Base-by-base conservation (phyloP, 2,888 invertebrate genomes). In the Ernsta delagoae region DNA sequence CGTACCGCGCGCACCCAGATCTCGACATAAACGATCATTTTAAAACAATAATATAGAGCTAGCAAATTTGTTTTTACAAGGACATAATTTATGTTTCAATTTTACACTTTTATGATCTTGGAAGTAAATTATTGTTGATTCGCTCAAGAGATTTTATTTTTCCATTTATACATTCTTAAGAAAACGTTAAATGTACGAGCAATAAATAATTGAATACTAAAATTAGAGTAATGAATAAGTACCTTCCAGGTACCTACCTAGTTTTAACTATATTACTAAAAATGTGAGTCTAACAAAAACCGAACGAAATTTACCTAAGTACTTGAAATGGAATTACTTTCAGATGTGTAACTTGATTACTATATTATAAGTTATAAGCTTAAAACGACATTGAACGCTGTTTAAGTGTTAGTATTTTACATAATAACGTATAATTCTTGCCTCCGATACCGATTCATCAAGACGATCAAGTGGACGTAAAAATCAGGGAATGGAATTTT, bases 1-100 rank as follows among this genome's bases (percentile, higher is more conserved):
- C 78, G 77, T 75, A 75, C 74, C 76, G 76, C 82, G 77, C 77
- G 74, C 78, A 71, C 56, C 56, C 56, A 67, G 64, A 71, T 70
- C 74, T 73, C 75, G 76, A 79, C 75, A 73, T 72, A 79, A 81
- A 79, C 77, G 61, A 61, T 70, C 71, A 63, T 71, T 68, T 70
- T 72, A 74, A 74, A 75, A 76, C 73, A 66, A 75, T 75, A 78
- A 75, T 43, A 53, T 41, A 41, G 9, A 41, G 41, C 8, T 53
- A 43, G 12, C 12, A 8, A 8, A 24, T 53, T 31, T 31, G 31
- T 31, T 31, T 53, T 53, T 16, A 31, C 9, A 31, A 31, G 53
- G 1, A 24, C 3, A 31, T 31, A 53, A 53, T 31, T 43, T 53
- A 31, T 12, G 9, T 24, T 53, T 24, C 9, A 31, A 31, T 31